phyloP scores from a whole-genome alignment of 2,888 invertebrate species.

The Diploptera punctata region DNA sequence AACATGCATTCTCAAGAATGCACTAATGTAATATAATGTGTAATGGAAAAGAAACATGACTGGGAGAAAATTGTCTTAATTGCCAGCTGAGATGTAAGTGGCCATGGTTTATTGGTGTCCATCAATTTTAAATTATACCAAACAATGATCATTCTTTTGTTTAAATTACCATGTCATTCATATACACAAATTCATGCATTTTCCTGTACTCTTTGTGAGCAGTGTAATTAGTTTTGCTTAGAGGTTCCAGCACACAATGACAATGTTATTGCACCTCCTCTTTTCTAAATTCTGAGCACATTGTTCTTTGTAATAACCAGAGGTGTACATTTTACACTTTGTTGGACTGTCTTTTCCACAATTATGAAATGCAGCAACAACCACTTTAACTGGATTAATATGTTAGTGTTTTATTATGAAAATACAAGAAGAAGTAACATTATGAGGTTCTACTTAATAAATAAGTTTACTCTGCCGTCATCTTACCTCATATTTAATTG shows the following conservation, averaged over 20 bases:
- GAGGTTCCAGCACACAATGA: slow-evolving; percentile 18
- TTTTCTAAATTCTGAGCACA: slow-evolving; percentile 27
- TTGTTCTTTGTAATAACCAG: not conserved
- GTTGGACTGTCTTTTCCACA: too few species aligned
- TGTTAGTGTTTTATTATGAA: too few species aligned
- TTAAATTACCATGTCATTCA: slow-evolving; percentile 17
- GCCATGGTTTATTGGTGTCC: slow-evolving; percentile 23
- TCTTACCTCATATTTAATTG: too few species aligned
- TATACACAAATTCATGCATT: slow-evolving; percentile 14
- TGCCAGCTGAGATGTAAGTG: slow-evolving; percentile 14
- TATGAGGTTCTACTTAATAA: too few species aligned
- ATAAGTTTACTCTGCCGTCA: too few species aligned
- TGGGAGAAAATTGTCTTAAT: not conserved
- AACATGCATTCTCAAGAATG: too few species aligned
- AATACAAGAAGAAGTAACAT: too few species aligned
- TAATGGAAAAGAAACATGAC: not conserved
- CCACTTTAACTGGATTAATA: too few species aligned
- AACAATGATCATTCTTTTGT: too few species aligned
- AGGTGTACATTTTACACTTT: not conserved
- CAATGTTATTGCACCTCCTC: slow-evolving; percentile 35
- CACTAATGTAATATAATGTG: not conserved
- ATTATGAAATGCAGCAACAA: too few species aligned
- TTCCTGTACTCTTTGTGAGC: not conserved
- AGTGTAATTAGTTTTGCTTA: not conserved
- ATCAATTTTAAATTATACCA: slow-evolving; percentile 20